A percentile compares a stretch with the other conserved stretches of the same genome.
Conservation (phyloP, 2,113 vertebrate genomes). For the Cebus imitator region DNA sequence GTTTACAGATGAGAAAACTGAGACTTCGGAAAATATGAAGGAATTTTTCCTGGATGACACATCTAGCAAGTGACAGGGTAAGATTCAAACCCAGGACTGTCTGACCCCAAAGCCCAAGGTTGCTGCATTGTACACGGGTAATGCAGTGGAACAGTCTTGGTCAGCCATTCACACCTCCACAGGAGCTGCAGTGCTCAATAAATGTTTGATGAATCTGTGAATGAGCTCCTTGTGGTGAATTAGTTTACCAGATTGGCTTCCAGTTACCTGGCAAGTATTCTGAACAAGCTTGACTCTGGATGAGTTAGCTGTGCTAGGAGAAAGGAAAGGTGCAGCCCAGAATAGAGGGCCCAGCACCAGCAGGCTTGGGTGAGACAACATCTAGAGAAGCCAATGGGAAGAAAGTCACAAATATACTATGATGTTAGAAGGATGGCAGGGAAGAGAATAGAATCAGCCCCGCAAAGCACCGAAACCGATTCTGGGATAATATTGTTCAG, state of each 20-base stretch:
- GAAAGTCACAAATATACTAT: neutral
- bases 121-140: neutral
- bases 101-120: neutral
- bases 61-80: neutral
- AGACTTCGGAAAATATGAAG: neutral
- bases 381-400: neutral
- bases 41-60: neutral
- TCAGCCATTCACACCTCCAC: neutral
- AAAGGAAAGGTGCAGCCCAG: neutral
- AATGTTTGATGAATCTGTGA: slow-evolving; percentile 56
- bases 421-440: neutral
- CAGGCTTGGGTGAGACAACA: neutral
- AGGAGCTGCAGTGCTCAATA: neutral
- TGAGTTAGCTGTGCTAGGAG: neutral
- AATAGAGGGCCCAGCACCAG: too few species aligned
- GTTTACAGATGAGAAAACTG: neutral
- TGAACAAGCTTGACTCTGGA: neutral
- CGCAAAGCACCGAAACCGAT: neutral
- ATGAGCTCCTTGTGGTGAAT: slow-evolving; percentile 52
- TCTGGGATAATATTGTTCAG: neutral
- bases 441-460: neutral
- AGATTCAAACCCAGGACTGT: slow-evolving; percentile 30
- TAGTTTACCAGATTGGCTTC: slow-evolving; percentile 53
- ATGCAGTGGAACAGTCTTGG: neutral
- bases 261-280: slow-evolving; percentile 42